phyloP scores from a whole-genome alignment of 2,888 invertebrate genomes.

The Rhaphigaster nebulosa region DNA sequence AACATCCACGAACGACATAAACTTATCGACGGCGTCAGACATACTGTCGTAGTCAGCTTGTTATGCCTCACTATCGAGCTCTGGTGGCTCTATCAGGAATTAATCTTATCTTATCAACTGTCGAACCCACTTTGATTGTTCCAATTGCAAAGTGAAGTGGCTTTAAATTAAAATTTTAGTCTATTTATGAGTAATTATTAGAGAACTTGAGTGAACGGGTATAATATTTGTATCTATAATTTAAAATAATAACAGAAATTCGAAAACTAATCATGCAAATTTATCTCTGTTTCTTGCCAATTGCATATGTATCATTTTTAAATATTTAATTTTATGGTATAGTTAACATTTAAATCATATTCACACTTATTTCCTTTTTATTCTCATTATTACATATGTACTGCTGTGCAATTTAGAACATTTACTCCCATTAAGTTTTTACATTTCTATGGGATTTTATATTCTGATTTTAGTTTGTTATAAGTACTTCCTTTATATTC shows the following conservation, averaged over 20 bases:
- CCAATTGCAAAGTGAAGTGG: not conserved
- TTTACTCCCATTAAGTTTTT: too few species aligned
- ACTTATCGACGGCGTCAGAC: conserved; percentile 32
- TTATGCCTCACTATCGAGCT: not conserved
- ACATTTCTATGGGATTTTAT: too few species aligned
- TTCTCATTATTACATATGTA: too few species aligned
- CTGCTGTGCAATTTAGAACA: too few species aligned
- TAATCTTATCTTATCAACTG: conserved; percentile 16
- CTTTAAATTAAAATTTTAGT: not conserved
- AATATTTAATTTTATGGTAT: too few species aligned
- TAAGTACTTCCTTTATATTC: too few species aligned
- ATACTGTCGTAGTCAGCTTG: conserved; percentile 39
- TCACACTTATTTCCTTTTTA: too few species aligned
- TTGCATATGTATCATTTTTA: too few species aligned
- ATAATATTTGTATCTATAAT: not conserved
- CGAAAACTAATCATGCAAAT: not conserved
- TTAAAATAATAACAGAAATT: not conserved
- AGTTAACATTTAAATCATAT: too few species aligned
- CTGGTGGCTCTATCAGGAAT: not conserved
- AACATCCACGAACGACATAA: not conserved
- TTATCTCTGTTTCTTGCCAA: too few species aligned
- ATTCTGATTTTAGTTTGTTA: too few species aligned
- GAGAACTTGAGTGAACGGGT: not conserved
- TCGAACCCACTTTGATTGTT: not conserved
- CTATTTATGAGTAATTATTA: not conserved